phyloP scores from a whole-genome alignment of 1,140 invertebrate species.

The Meloidogyne floridensis region DNA sequence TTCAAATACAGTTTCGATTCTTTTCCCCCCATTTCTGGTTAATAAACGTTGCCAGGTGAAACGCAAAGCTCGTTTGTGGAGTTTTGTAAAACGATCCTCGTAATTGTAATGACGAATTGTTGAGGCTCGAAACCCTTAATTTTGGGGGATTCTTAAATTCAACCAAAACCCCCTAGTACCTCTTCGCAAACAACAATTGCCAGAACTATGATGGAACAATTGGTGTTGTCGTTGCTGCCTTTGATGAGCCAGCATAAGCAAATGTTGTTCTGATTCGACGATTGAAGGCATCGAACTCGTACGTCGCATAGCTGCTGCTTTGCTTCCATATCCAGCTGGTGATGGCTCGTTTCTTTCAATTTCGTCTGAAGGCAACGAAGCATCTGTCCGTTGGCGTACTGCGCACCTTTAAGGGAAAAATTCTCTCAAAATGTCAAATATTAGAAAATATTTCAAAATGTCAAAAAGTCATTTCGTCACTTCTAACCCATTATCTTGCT shows the following conservation, averaged over 20 bases:
- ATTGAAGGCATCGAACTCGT: constrained; percentile 58
- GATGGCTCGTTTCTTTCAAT: constrained; percentile 18
- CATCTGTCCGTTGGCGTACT: constrained; percentile 55
- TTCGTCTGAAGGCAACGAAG: constrained; percentile 43
- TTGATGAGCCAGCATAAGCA: constrained; percentile 5
- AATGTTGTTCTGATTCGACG: constrained; percentile 33
- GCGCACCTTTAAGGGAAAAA: constrained; percentile 46
- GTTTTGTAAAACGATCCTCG: constrained; percentile 59
- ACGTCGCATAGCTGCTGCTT: constrained; percentile 32
- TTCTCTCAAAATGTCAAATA: not conserved
- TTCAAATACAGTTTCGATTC: constrained; percentile 65
- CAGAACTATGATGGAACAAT: not conserved
- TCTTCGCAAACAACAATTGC: not conserved
- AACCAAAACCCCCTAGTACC: too few relatives aligned
- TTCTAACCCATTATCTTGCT: not conserved
- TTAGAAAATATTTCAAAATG: not conserved
- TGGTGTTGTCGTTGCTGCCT: not conserved
- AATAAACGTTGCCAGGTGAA: constrained; percentile 65
- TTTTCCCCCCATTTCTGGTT: constrained; percentile 63
- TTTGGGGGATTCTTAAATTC: not conserved
- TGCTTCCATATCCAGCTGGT: constrained; percentile 7
- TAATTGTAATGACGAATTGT: constrained; percentile 60
- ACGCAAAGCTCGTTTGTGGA: constrained; percentile 61
- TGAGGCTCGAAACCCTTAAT: not conserved
- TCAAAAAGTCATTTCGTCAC: not conserved